These are phyloP conservation scores for Champsocephalus esox DNA, from an alignment of 2,797 vertebrate genomes.

Conservation along the genomic window DNA sequence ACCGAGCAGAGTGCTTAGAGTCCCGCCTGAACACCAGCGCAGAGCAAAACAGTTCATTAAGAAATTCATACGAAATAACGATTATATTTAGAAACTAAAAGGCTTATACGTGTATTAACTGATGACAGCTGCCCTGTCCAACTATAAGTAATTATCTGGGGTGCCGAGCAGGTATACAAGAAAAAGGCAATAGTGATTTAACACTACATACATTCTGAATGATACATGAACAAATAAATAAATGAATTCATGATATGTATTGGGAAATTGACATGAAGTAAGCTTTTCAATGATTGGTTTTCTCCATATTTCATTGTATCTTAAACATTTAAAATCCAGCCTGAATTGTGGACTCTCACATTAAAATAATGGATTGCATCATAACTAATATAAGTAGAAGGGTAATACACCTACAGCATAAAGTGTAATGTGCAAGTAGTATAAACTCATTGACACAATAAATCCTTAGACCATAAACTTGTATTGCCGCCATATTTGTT, in stretches of 20 bases:
- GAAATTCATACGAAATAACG: neutral
- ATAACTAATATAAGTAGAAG: neutral
- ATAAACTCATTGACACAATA: neutral
- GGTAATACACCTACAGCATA: neutral
- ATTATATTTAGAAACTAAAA: neutral
- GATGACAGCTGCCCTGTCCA: neutral
- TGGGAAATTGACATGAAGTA: neutral
- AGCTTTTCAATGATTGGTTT: neutral
- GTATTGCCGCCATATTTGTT: neutral
- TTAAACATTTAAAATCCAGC: neutral
- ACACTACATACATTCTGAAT: neutral
- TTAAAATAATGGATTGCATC: neutral
- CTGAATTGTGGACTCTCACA: neutral
- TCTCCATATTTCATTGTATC: neutral
- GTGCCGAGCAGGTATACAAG: too few species aligned
- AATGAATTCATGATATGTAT: neutral
- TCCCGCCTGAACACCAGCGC: slow-evolving; percentile 84
- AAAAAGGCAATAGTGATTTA: neutral
- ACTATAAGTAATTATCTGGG: neutral
- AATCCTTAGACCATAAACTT: neutral
- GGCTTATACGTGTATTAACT: neutral
- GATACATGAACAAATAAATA: neutral
- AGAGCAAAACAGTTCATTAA: neutral
- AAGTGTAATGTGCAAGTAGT: neutral
- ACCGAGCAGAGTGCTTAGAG: slow-evolving; percentile 89